Evolutionary conservation across 1,140 invertebrate species (phyloP).

Genomic region (Melanaphis sacchari): DNA sequence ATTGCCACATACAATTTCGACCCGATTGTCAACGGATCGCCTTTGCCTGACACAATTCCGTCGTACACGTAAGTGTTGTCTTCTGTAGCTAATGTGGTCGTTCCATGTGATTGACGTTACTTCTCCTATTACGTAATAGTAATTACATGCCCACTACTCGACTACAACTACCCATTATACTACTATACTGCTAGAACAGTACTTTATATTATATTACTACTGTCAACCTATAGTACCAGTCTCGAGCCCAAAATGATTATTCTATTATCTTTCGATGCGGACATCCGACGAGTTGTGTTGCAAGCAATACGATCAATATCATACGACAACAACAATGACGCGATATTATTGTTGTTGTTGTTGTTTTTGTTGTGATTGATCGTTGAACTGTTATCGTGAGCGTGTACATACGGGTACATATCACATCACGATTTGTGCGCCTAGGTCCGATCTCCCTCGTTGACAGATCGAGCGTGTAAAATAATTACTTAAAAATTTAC

Average conservation of each 20-base stretch:
- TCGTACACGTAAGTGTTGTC: slow-evolving; percentile 19
- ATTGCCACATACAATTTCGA: neutral
- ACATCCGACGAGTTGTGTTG: neutral
- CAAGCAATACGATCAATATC: neutral
- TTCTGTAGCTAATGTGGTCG: neutral
- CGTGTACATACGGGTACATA: neutral
- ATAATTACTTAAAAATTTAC: neutral
- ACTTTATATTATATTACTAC: neutral
- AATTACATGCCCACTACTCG: no score
- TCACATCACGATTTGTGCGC: neutral
- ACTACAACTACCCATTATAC: neutral
- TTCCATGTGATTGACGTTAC: neutral
- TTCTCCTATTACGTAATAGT: no score
- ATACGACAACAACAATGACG: neutral
- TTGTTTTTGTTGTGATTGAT: neutral
- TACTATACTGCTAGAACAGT: neutral
- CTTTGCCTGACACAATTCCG: neutral
- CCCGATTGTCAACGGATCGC: neutral
- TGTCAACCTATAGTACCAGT: neutral
- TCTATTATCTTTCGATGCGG: neutral
- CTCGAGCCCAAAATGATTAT: neutral
- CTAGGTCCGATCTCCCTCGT: neutral
- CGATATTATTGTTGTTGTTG: neutral
- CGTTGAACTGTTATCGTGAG: neutral
- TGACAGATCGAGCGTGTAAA: neutral